These are phyloP conservation scores for Daktulosphaira vitifoliae DNA, from an alignment of 1,140 invertebrate genomes.

Conservation along the genomic window DNA sequence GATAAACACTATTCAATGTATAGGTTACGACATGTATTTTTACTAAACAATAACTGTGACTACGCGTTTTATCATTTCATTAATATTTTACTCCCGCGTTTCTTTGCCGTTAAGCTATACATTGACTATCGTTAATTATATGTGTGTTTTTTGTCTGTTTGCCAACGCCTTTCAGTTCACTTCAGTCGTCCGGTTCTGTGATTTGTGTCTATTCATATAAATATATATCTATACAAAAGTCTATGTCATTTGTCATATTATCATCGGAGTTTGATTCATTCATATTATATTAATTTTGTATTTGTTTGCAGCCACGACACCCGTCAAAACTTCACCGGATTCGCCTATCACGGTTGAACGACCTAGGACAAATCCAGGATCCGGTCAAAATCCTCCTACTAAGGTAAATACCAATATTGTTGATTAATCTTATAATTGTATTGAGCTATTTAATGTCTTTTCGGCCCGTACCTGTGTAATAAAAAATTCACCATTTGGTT, in stretches of 20 bases:
- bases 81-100: not conserved
- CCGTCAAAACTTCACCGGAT: slow-evolving; percentile 26
- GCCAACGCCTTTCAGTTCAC: slow-evolving; percentile 15
- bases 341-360: slow-evolving; percentile 24
- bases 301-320: slow-evolving; percentile 16
- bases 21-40: too few species aligned
- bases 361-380: slow-evolving; percentile 13
- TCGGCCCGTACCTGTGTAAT: too few species aligned
- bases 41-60: not conserved
- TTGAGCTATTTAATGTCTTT: too few species aligned
- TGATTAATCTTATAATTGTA: too few species aligned
- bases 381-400: slow-evolving; percentile 13
- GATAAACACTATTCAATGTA: too few species aligned
- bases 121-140: slow-evolving; percentile 1
- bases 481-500: too few species aligned
- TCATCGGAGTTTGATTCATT: not conserved
- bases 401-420: not conserved
- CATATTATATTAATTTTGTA: too few species aligned
- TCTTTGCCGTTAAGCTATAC: not conserved
- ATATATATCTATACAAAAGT: too few species aligned
- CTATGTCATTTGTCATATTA: too few species aligned
- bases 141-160: not conserved
- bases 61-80: slow-evolving; percentile 13
- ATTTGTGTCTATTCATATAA: not conserved
- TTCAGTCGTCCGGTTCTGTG: not conserved